Conservation (phyloP, 2,113 vertebrate species). For the Alces alces region DNA sequence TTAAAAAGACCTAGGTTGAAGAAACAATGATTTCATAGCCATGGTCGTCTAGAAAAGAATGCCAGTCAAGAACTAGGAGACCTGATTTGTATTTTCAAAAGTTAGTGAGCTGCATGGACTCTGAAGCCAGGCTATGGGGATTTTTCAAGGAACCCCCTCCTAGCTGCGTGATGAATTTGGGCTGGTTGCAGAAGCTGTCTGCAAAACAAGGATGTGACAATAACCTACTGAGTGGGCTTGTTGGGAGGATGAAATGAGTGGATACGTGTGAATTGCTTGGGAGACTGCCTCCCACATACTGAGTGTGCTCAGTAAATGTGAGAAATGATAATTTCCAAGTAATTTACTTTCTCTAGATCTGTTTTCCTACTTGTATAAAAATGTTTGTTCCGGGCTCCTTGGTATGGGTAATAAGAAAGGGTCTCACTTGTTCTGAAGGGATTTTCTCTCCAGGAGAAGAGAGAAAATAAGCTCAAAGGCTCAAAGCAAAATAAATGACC, state of each 20-base stretch:
- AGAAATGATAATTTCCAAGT: background rate
- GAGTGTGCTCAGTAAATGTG: background rate
- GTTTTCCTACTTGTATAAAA: background rate
- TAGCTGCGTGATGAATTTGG: background rate
- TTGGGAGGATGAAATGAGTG: background rate
- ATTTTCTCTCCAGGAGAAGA: background rate
- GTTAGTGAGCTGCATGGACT: background rate
- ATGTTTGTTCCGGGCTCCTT: background rate
- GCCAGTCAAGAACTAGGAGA: background rate
- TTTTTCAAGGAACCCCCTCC: background rate
- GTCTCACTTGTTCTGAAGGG: background rate
- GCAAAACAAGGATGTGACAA: background rate
- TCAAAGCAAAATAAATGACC: background rate
- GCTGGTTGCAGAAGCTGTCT: background rate
- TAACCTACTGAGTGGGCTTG: background rate
- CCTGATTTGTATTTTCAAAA: background rate
- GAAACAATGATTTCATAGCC: background rate
- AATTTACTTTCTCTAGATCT: background rate
- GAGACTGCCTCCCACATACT: background rate
- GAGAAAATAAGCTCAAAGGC: background rate
- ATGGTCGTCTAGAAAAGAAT: background rate
- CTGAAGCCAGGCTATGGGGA: background rate
- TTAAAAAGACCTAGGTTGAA: background rate
- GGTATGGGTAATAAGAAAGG: background rate
- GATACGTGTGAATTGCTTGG: background rate